Percentiles rank a stretch among this genome's conserved stretches.
Evolutionary conservation across 2,888 invertebrate species (phyloP).

Genomic region (Chelonus formosanus): DNA sequence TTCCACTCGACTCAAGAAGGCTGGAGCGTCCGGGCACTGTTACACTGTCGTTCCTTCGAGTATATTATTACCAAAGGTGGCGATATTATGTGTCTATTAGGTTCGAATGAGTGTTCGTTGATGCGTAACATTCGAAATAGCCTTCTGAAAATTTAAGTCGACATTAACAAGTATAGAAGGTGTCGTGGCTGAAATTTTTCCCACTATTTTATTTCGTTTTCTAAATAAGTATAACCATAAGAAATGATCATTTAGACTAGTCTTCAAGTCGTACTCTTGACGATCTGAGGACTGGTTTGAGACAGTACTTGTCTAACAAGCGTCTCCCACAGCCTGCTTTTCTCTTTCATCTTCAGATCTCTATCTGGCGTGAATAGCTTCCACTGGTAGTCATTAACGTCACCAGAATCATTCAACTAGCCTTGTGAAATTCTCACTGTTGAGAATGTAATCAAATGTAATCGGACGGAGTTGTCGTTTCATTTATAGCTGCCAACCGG

Average conservation of each 20-base stretch:
- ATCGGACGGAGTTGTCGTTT: conserved; percentile 59
- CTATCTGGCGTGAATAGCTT: conserved; percentile 13
- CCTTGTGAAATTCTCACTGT: background rate
- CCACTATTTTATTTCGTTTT: conserved; percentile 2
- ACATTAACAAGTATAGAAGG: conserved; percentile 12
- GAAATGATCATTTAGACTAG: no score
- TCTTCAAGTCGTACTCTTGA: conserved; percentile 27
- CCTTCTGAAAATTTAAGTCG: conserved; percentile 9
- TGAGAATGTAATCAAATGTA: conserved; percentile 52
- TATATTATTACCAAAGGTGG: conserved; percentile 38
- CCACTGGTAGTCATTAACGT: conserved; percentile 6
- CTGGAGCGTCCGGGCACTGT: conserved; percentile 26
- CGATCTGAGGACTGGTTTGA: conserved; percentile 36
- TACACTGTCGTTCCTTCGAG: conserved; percentile 37
- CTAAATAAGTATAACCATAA: conserved; percentile 21
- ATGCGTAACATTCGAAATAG: conserved; percentile 13
- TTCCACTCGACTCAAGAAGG: conserved; percentile 30
- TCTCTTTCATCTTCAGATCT: conserved; percentile 8
- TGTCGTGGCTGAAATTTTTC: conserved; percentile 9
- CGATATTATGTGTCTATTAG: conserved; percentile 43
- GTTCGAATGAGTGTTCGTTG: conserved; percentile 18
- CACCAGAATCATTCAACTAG: conserved; percentile 14
- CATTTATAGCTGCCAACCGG: conserved; percentile 62
- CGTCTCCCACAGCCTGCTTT: conserved; percentile 14
- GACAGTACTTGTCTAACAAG: conserved; percentile 24